Evolutionary conservation across 1,140 invertebrate genomes (phyloP).

Genomic region (Zaprionus tsacasi): DNA sequence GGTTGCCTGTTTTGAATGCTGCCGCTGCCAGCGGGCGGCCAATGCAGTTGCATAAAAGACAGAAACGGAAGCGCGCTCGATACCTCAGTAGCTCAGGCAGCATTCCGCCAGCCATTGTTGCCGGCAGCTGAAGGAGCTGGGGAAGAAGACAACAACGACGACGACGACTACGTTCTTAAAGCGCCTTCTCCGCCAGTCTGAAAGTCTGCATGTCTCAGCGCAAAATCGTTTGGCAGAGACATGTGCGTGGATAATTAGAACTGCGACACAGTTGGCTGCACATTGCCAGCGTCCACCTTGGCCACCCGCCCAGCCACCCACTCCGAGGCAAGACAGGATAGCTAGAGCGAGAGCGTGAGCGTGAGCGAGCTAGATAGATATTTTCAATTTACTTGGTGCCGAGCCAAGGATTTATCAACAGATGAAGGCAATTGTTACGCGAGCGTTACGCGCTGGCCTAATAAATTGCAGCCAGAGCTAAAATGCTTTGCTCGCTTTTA

Average conservation of each 20-base stretch:
- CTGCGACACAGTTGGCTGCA: conserved; percentile 76
- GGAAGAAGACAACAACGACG: neutral
- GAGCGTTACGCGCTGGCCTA: conserved; percentile 64
- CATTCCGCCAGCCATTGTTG: conserved; percentile 33
- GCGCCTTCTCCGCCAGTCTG: neutral
- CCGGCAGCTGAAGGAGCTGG: conserved; percentile 15
- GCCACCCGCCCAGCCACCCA: neutral
- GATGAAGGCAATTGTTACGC: conserved; percentile 82
- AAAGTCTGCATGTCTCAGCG: conserved; percentile 30
- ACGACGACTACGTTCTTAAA: conserved; percentile 18
- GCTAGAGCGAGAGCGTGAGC: too few relatives aligned
- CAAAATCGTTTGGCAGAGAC: conserved; percentile 54
- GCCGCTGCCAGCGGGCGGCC: conserved; percentile 74
- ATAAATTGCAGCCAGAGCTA: conserved; percentile 81
- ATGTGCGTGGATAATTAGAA: conserved; percentile 82
- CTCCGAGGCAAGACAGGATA: neutral
- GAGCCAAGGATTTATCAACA: conserved; percentile 81
- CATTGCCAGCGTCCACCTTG: conserved; percentile 52
- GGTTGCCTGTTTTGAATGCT: conserved; percentile 79
- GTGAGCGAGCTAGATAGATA: conserved; percentile 38
- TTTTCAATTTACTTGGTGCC: conserved; percentile 82
- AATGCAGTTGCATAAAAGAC: conserved; percentile 81
- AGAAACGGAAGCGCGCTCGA: conserved; percentile 71
- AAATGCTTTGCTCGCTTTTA: conserved; percentile 82
- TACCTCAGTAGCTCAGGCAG: conserved; percentile 47